These are phyloP conservation scores for Galaxias olidus DNA, from an alignment of 2,797 vertebrate genomes.

Conservation along the genomic window DNA sequence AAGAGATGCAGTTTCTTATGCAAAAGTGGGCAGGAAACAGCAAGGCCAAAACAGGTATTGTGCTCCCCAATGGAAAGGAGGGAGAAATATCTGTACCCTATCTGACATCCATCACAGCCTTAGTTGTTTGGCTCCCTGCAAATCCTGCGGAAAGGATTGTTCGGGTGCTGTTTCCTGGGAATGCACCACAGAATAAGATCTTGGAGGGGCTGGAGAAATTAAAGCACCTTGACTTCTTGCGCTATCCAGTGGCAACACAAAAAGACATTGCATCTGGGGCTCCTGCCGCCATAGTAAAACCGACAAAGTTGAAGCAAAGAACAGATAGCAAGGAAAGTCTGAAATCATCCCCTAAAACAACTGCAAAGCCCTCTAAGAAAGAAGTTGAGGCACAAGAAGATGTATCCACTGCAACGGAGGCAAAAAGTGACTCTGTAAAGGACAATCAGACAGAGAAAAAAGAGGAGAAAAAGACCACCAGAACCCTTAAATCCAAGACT, in stretches of 20 bases:
- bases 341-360: slow-evolving; percentile 87
- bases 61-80: slow-evolving; percentile 92
- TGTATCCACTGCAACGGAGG: slow-evolving; percentile 71
- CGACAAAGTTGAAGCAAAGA: slow-evolving; percentile 94
- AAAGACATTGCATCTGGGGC: slow-evolving; percentile 88
- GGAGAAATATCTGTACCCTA: slow-evolving; percentile 98
- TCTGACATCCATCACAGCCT: slow-evolving; percentile 94
- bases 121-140: slow-evolving; percentile 96
- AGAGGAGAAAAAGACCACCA: slow-evolving; percentile 81
- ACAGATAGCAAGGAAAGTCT: slow-evolving; percentile 98
- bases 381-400: slow-evolving; percentile 84
- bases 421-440: slow-evolving; percentile 83
- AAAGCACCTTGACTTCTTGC: slow-evolving; percentile 93
- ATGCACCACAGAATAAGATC: slow-evolving; percentile 98
- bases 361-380: slow-evolving; percentile 82
- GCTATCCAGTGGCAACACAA: slow-evolving; percentile 93
- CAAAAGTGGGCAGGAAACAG: slow-evolving; percentile 98
- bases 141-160: slow-evolving; percentile 94
- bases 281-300: slow-evolving; percentile 83
- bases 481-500: slow-evolving; percentile 80
- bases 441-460: slow-evolving; percentile 83
- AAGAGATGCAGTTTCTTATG: slow-evolving; percentile 99
- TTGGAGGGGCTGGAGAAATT: slow-evolving; percentile 96
- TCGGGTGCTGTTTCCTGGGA: slow-evolving; percentile 95
- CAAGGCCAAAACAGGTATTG: slow-evolving; percentile 96